Percentiles rank a stretch among this genome's conserved stretches.
Conservation (phyloP, 1,140 invertebrate genomes). For the Hyposmocoma kahamanoa region DNA sequence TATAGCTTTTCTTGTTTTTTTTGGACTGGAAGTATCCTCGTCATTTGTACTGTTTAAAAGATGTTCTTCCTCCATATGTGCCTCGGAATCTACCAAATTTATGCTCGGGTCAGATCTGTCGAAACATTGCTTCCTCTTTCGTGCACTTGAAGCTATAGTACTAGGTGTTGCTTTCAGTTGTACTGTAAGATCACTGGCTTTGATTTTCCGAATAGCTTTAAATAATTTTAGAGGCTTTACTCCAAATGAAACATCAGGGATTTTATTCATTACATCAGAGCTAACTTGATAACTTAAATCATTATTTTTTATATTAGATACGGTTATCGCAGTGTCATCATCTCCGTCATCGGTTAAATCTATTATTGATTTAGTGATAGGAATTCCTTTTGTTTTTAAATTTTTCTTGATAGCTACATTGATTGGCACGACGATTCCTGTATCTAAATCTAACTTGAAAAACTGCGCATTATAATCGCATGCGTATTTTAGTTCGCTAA, state of each 20-base stretch:
- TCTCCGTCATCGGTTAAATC: conserved; percentile 14
- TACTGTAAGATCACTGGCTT: not conserved
- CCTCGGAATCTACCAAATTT: conserved; percentile 11
- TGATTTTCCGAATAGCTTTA: not conserved
- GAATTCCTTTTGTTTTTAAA: not conserved
- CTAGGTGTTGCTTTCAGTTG: too few relatives aligned
- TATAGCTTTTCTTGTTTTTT: conserved; percentile 12
- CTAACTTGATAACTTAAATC: not conserved
- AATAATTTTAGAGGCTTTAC: conserved; percentile 13
- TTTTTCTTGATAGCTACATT: conserved; percentile 36
- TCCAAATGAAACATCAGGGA: too few relatives aligned
- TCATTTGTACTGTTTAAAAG: conserved; percentile 7
- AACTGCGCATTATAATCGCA: conserved; percentile 29
- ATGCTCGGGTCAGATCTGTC: conserved; percentile 6
- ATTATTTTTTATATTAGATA: too few relatives aligned
- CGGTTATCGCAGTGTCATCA: not conserved
- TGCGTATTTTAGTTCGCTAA: conserved; percentile 39
- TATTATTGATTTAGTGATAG: conserved; percentile 1
- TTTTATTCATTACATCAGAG: too few relatives aligned
- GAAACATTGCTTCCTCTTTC: conserved; percentile 8
- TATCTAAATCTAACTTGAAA: conserved; percentile 40
- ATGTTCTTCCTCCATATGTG: conserved; percentile 15
- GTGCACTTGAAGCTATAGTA: too few relatives aligned
- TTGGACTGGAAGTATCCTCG: conserved; percentile 1
- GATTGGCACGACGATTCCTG: conserved; percentile 31